These are phyloP conservation scores for Nylanderia fulva DNA, from an alignment of 1,140 invertebrate genomes.

Conservation along the genomic window DNA sequence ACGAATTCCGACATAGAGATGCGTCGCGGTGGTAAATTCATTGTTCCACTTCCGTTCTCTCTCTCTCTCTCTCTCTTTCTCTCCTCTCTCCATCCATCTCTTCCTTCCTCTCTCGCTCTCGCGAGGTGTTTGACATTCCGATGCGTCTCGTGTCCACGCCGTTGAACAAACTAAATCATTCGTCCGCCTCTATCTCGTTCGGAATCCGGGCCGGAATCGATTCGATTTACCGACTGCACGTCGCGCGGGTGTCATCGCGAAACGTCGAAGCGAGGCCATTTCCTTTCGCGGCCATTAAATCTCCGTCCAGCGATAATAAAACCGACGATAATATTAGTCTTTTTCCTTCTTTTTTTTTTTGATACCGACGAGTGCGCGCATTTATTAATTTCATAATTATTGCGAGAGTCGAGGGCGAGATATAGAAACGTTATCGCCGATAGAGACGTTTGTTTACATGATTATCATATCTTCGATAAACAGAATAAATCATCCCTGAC, in stretches of 20 bases:
- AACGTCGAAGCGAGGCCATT: neutral
- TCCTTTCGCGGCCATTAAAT: neutral
- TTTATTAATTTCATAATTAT: slow-evolving; percentile 37
- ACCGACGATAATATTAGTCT: slow-evolving; percentile 16
- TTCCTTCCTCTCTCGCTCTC: slow-evolving; percentile 44
- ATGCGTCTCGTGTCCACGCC: slow-evolving; percentile 52
- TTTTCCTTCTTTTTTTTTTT: neutral
- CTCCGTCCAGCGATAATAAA: slow-evolving; percentile 5
- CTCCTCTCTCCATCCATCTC: neutral
- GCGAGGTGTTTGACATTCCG: slow-evolving; percentile 68
- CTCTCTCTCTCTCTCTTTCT: slow-evolving; percentile 60
- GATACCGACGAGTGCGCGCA: neutral
- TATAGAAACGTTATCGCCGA: slow-evolving; percentile 7
- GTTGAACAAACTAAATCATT: slow-evolving; percentile 70
- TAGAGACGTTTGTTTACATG: slow-evolving; percentile 28
- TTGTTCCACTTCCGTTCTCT: slow-evolving; percentile 70
- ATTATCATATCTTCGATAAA: slow-evolving; percentile 54
- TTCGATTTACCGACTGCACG: slow-evolving; percentile 63
- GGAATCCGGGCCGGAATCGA: slow-evolving; percentile 64
- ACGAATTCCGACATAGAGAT: slow-evolving; percentile 54
- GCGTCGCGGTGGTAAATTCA: slow-evolving; percentile 60
- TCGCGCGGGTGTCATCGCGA: slow-evolving; percentile 18
- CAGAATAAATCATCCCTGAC: slow-evolving; percentile 56
- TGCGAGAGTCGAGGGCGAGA: neutral
- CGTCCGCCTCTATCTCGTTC: slow-evolving; percentile 61